Conservation (phyloP, 2,113 vertebrate genomes). For the Forbesichthys agassizii region DNA sequence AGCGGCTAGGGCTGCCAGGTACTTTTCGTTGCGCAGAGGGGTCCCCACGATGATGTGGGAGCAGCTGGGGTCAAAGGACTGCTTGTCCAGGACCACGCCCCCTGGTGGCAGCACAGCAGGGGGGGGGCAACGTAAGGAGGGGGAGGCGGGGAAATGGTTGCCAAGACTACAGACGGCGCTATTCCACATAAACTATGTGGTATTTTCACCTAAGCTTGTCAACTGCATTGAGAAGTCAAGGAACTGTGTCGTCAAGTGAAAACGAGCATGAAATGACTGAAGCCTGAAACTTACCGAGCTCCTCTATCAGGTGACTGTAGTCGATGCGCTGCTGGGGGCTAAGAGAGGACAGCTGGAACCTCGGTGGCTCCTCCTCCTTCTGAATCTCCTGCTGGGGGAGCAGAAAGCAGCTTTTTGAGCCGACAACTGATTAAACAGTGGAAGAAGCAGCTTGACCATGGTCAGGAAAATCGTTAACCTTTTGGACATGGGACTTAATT, state of each 20-base stretch:
- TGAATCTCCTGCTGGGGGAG: constrained; percentile 53
- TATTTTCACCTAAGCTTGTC: no score
- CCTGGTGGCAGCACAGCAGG: constrained; percentile 67
- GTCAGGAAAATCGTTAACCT: no score
- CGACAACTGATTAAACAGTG: neutral
- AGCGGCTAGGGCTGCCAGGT: constrained; percentile 92
- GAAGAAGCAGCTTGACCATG: no score
- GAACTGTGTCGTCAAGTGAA: no score
- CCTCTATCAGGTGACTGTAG: constrained; percentile 94
- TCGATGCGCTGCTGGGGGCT: constrained; percentile 94
- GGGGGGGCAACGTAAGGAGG: neutral
- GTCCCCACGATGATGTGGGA: constrained; percentile 95
- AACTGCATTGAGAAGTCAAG: no score
- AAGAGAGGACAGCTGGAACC: constrained; percentile 94
- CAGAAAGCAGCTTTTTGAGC: neutral
- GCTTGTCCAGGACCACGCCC: constrained; percentile 89
- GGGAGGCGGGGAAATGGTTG: neutral
- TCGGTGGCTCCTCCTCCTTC: constrained; percentile 69
- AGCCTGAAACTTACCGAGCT: constrained; percentile 82
- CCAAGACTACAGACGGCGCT: neutral
- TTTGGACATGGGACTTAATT: no score
- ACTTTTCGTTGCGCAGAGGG: constrained; percentile 96
- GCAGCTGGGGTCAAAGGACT: constrained; percentile 92
- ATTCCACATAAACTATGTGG: no score
- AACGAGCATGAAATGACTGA: no score